Percentiles rank a stretch among this genome's conserved stretches.
phyloP scores from a whole-genome alignment of 2,113 vertebrate genomes.

The Lepisosteus osseus region DNA sequence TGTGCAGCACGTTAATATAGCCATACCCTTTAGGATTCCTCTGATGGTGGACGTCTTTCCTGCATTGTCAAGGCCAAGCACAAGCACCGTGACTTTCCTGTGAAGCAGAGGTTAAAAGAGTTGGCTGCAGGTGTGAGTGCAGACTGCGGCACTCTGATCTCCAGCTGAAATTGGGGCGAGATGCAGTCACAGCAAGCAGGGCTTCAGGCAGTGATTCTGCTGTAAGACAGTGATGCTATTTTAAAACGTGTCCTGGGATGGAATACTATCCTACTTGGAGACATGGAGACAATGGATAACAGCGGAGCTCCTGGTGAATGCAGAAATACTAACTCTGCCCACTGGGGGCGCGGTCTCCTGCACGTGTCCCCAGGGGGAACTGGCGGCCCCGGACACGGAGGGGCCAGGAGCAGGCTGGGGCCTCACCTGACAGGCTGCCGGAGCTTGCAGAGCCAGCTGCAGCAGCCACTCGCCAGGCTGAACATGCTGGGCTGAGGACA shows the following conservation, averaged over 20 bases:
- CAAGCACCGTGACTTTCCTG: slow-evolving; percentile 79
- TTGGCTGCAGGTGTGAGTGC: no score
- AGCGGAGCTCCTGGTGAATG: no score
- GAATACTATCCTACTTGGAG: no score
- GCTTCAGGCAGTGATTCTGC: no score
- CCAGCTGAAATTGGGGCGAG: no score
- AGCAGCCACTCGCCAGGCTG: slow-evolving; percentile 83
- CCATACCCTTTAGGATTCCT: slow-evolving; percentile 75
- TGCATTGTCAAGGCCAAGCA: slow-evolving; percentile 81
- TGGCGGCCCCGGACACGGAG: not conserved
- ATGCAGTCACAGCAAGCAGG: not conserved
- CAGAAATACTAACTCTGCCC: no score
- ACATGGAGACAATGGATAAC: no score
- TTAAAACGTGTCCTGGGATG: no score
- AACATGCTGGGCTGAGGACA: slow-evolving; percentile 69
- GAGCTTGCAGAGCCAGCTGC: slow-evolving; percentile 76
- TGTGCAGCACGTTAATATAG: not conserved
- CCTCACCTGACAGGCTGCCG: slow-evolving; percentile 79
- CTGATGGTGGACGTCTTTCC: slow-evolving; percentile 78
- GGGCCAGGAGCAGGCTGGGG: not conserved
- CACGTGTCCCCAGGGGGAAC: no score
- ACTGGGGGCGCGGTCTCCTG: no score
- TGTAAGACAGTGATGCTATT: no score
- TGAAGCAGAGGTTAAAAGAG: not conserved
- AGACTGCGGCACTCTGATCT: no score